Base-by-base conservation (phyloP, 1,140 invertebrate genomes). In the Psix sp. region DNA sequence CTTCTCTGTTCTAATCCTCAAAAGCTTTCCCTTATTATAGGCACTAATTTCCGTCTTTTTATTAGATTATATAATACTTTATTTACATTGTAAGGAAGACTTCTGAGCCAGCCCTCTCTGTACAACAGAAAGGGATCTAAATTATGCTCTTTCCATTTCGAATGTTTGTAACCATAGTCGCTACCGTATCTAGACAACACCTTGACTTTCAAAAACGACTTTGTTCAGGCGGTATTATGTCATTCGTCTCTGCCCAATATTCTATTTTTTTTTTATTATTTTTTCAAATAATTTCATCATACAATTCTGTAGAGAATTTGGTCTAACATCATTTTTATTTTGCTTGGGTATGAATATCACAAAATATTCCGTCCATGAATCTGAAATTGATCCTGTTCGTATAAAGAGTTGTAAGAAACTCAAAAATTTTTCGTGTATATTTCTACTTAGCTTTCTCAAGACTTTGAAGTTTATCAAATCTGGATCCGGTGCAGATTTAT, bases 261-360 rank as follows among this genome's bases (percentile, higher is more conserved):
- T 21, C 38, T 10, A 40, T 6, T 20, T 24, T 42, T 21, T 18
- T 42, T 11, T 42, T 17, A 21, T 21, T 13, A 1, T 21, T 20
- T 45, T 31, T 45, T 45, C 21, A 7, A 29, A 45, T 9, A 45
- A 11, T 29, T 45, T 45, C 20, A 16, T 11, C 7, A 45, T 9
- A 31, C 24, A 29, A 18, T 14, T 13, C 2, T 21, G 21, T 10
- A 45, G 11, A 11, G 39, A 21, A 11, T 21, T 42, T 2, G 39
- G 39, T 0, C 39, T 0, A 2, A 42, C 39, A 14, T 45, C 21
- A 1, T 45, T 7, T 0, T 31, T 45, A 15, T 16, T 16, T 13
- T 21, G 21, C 16, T 45, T 45, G n/a, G 42, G 42, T 6, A 45
- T 45, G 11, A 45, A 45, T 5, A 45, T 11, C 1, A 45, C 24